Conservation (phyloP, 2,113 vertebrate genomes). For the Campylomormyrus numenius region DNA sequence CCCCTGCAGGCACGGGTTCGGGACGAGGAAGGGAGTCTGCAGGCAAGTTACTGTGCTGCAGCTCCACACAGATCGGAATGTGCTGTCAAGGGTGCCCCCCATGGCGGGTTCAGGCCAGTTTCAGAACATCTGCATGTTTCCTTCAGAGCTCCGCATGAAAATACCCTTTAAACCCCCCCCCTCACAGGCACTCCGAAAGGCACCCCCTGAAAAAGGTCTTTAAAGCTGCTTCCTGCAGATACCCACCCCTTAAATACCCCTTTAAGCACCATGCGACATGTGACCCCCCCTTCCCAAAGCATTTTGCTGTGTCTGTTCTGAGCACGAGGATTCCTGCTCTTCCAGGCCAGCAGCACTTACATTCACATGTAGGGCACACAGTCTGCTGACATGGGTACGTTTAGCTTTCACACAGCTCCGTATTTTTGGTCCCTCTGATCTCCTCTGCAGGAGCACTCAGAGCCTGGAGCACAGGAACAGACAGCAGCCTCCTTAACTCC, state of each 20-base stretch:
- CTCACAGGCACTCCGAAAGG: too few species aligned
- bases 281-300: neutral
- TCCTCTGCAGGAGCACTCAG: slow-evolving; percentile 52
- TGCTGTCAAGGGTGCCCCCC: neutral
- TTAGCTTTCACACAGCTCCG: neutral
- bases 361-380: neutral
- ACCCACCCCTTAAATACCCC: neutral
- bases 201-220: neutral
- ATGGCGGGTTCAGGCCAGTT: neutral
- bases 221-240: neutral
- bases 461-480: slow-evolving; percentile 27
- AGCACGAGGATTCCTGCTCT: neutral
- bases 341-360: neutral
- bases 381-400: neutral
- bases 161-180: neutral
- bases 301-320: neutral
- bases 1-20: neutral
- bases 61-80: neutral
- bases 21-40: neutral
- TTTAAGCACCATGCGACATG: neutral
- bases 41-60: neutral
- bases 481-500: slow-evolving; percentile 31
- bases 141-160: neutral
- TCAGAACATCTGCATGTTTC: neutral
- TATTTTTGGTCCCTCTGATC: neutral